These are phyloP conservation scores for Eupelmus urozonus DNA, from an alignment of 2,888 invertebrate genomes.

Conservation along the genomic window DNA sequence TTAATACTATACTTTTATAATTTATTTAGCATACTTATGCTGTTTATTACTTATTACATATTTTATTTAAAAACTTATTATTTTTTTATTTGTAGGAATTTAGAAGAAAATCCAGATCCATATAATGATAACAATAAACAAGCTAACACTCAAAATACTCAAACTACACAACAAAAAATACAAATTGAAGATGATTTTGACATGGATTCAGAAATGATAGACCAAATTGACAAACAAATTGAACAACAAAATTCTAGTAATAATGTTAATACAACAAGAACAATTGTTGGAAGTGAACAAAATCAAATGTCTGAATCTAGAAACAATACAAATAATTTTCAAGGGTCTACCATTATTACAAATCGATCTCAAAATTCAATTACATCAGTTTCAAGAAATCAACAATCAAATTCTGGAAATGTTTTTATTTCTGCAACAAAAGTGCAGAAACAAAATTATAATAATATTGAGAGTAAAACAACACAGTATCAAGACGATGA, in stretches of 20 bases:
- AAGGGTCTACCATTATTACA: neutral
- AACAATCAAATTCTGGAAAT: neutral
- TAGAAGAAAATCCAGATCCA: constrained; percentile 79
- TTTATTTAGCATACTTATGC: neutral
- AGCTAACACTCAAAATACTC: constrained; percentile 50
- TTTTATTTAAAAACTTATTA: constrained; percentile 7
- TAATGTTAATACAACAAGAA: constrained; percentile 7
- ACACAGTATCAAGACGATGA: constrained; percentile 59
- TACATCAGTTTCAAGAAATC: neutral
- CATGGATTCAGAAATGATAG: constrained; percentile 65
- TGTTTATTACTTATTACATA: neutral
- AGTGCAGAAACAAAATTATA: neutral
- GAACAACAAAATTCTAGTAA: constrained; percentile 40
- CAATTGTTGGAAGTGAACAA: neutral
- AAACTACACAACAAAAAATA: constrained; percentile 18
- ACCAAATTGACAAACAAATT: constrained; percentile 61
- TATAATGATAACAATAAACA: constrained; percentile 68
- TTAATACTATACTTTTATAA: neutral
- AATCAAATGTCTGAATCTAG: neutral
- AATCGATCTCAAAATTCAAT: constrained; percentile 24
- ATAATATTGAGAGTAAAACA: constrained; percentile 13
- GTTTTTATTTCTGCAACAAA: neutral
- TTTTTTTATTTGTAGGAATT: constrained; percentile 68
- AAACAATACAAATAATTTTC: constrained; percentile 6
- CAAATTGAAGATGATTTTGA: constrained; percentile 69